Base-by-base conservation (phyloP, 2,797 vertebrate genomes). In the Chelon labrosus region DNA sequence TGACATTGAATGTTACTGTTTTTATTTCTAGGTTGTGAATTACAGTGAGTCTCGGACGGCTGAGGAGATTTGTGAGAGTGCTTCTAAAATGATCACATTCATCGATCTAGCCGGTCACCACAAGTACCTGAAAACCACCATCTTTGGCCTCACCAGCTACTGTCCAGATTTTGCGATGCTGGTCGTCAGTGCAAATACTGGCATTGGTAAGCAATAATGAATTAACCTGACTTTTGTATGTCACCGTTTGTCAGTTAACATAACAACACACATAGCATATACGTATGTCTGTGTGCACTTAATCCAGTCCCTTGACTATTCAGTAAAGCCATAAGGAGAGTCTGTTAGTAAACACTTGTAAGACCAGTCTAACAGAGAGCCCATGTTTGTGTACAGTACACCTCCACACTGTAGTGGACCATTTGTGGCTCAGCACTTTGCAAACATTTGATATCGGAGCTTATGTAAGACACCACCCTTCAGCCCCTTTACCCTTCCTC, bases 21-120 rank as follows among this genome's bases (percentile, higher is more conserved):
- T 8, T 64, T 54, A 58, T 17, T 60, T 10, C 22, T 25, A 99
- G 98, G 97, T 99, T 80, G 97, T 99, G 77, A 99, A 99, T 93
- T 99, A 99, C 94, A 99, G 97, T 0, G 98, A 97, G 80, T 99
- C 98, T 16, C 94, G 97, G 51, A 98, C 98, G 11, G 97, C 97
- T 13, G 98, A 99, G 88, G 96, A 99, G 82, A 99, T 99, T 91
- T 99, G 98, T 65, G 98, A 99, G 92, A 98, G 96, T 79, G 97
- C 98, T 39, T 99, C 98, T 65, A 99, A 99, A 91, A 99, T 99
- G 98, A 99, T 99, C 93, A 99, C 98, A 35, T 99, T 99, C 90
- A 99, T 99, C 22, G 98, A 99, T 86, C 93, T 99, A 88, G 98
- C 98, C 1, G 98, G 98, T 49, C 98, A 99, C 91, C 97, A 99